A percentile compares a stretch with the other conserved stretches of the same genome.
phyloP scores from a whole-genome alignment of 2,797 vertebrate genomes.

The Siniperca obscura region DNA sequence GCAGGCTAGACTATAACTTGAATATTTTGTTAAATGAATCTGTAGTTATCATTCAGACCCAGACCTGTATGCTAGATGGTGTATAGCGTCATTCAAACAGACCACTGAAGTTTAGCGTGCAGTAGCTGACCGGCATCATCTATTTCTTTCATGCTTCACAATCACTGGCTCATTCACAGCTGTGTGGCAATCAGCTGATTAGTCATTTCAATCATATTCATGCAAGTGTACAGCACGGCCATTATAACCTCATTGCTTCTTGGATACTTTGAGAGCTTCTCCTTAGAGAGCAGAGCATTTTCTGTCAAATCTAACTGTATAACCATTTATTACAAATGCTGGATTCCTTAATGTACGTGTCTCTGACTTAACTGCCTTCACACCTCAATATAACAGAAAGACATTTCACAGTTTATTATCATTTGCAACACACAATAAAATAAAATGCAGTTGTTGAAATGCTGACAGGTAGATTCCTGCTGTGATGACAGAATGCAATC shows the following conservation, averaged over 20 bases:
- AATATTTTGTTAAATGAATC: constrained; percentile 12
- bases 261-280: background rate
- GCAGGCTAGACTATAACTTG: background rate
- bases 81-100: background rate
- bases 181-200: constrained; percentile 7
- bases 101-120: background rate
- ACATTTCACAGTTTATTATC: background rate
- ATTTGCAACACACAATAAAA: background rate
- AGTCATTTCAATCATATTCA: background rate
- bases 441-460: background rate
- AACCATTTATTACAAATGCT: background rate
- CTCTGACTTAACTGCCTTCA: background rate
- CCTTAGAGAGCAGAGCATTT: background rate
- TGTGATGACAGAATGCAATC: background rate
- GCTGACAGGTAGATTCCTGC: background rate
- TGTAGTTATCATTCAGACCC: constrained; percentile 21
- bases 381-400: background rate
- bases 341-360: background rate
- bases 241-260: background rate
- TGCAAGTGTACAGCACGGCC: background rate
- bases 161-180: background rate
- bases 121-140: constrained; percentile 1
- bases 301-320: background rate
- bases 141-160: constrained; percentile 11
- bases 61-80: constrained; percentile 17